Conservation (phyloP, 2,888 invertebrate species). For the Carcina quercana region DNA sequence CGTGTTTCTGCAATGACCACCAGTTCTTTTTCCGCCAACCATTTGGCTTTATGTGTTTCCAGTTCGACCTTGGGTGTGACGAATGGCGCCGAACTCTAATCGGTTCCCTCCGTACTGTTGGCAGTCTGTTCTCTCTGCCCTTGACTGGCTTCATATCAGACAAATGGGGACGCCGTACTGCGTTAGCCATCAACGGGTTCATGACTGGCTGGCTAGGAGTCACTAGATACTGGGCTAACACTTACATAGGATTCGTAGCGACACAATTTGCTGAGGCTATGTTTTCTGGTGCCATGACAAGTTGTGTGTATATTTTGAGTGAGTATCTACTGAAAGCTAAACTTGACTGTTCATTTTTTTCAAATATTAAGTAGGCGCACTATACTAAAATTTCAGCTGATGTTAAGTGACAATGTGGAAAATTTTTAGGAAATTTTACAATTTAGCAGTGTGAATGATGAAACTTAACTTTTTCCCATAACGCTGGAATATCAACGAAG, state of each 20-base stretch:
- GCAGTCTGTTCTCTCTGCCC: slow-evolving; percentile 79
- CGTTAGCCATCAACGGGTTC: slow-evolving; percentile 71
- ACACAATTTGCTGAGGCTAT: slow-evolving; percentile 81
- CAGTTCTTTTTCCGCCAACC: no score
- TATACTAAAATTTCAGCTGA: no score
- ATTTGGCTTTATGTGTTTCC: no score
- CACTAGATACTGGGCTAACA: slow-evolving; percentile 70
- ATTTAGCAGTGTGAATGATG: no score
- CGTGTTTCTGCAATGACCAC: no score
- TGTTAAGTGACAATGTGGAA: no score
- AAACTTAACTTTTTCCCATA: no score
- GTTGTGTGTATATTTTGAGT: slow-evolving; percentile 81
- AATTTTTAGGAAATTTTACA: no score
- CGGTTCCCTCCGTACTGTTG: slow-evolving; percentile 80
- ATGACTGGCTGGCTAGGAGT: slow-evolving; percentile 77
- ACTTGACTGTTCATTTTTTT: no score
- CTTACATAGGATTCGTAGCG: slow-evolving; percentile 77
- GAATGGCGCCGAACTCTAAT: slow-evolving; percentile 81
- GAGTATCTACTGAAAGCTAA: no score
- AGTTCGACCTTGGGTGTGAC: slow-evolving; percentile 75
- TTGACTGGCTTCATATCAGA: slow-evolving; percentile 82
- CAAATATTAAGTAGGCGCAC: no score
- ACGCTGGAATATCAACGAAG: no score
- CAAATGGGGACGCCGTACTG: slow-evolving; percentile 77
- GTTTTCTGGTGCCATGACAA: slow-evolving; percentile 78